phyloP scores from a whole-genome alignment of 2,113 vertebrate genomes.

The Columba livia region DNA sequence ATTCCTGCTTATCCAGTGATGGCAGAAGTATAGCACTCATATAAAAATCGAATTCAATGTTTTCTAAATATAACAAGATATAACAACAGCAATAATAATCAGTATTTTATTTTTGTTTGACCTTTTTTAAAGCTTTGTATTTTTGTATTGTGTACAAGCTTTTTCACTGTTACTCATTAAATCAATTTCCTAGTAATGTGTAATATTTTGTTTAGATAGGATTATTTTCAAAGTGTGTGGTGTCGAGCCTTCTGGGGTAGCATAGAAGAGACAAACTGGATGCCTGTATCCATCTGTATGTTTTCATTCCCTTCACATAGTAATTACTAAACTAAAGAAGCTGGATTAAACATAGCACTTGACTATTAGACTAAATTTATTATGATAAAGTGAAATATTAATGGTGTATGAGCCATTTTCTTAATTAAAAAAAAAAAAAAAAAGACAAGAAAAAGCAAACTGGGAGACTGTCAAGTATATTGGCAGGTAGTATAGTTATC shows the following conservation, averaged over 20 bases:
- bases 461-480: neutral
- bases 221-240: neutral
- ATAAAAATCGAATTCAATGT: neutral
- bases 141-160: neutral
- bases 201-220: neutral
- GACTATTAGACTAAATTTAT: neutral
- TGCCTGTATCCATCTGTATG: neutral
- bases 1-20: neutral
- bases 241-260: neutral
- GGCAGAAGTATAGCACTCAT: rapidly evolving
- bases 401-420: neutral
- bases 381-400: neutral
- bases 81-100: no score
- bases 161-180: rapidly evolving
- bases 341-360: neutral
- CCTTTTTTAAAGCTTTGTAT: neutral
- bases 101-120: neutral
- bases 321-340: neutral
- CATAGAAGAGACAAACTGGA: neutral
- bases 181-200: neutral
- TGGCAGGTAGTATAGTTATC: neutral
- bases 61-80: neutral
- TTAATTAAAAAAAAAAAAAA: neutral
- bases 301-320: neutral
- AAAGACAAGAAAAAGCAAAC: neutral